Base-by-base conservation (phyloP, 2,888 invertebrate genomes). In the Empis stercorea region DNA sequence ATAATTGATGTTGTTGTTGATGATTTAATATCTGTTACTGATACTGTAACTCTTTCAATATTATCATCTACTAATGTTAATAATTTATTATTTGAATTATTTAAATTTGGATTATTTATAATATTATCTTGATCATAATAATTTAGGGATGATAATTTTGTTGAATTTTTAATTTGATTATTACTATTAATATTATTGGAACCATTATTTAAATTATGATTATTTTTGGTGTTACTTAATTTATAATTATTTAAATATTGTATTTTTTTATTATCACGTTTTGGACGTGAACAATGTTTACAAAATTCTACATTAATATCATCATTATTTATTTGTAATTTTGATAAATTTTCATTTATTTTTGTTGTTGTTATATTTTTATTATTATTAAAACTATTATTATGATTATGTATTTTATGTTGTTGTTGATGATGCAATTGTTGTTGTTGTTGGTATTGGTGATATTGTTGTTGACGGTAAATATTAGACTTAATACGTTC, bases 251-350 rank as follows among this genome's bases (percentile, higher is more conserved):
- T 42, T n/a, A n/a, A n/a, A 43, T 27, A 27, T 40, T 34, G 38
- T 10, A 27, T 23, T 20, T 32, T 39, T 23, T 27, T 27, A 14
- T 20, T 13, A 23, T 45, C 38, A 38, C 48, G 47, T 47, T 32
- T 42, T 16, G 52, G 52, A 34, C 51, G 52, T 46, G 49, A 47
- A 47, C 52, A 52, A 46, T 52, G 52, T 45, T 49, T 49, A 51
- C 52, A 52, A 45, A 52, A 46, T 49, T 49, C 51, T 48, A 49
- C 13, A 16, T 16, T 37, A 15, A 16, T 14, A 9, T 37, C 10
- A 38, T 37, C 16, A 10, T 17, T 17, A 16, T 38, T 30, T 7
- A 34, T 11, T 14, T 11, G 13, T 38, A 27, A 44, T 15, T 27
- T 17, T 16, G 16, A 16, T 32, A 16, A 32, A 32, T 32, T 32